These are phyloP conservation scores for Pogoniulus pusillus DNA, from an alignment of 2,797 vertebrate genomes.

Conservation along the genomic window DNA sequence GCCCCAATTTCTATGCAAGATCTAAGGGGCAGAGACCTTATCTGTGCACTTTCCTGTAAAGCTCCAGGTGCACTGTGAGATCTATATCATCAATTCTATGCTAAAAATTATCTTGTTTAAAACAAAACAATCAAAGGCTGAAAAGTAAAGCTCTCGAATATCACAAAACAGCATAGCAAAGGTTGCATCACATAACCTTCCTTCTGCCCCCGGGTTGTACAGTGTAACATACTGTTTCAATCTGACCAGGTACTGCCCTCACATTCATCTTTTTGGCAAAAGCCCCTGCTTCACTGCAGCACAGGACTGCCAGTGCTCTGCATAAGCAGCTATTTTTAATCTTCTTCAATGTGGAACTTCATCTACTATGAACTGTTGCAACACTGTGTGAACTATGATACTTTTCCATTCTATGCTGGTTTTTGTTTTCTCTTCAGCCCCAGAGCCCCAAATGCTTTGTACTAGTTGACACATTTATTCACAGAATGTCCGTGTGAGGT, in stretches of 20 bases:
- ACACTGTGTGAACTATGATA: not conserved
- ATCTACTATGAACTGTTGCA: not conserved
- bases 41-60: constrained; percentile 34
- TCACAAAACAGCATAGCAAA: not conserved
- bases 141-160: constrained; percentile 28
- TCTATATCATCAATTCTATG: constrained; percentile 33
- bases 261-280: constrained; percentile 41
- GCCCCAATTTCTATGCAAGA: not conserved
- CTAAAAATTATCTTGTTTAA: constrained; percentile 36
- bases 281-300: constrained; percentile 22
- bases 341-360: not conserved
- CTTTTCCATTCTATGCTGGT: not conserved
- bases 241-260: constrained; percentile 54
- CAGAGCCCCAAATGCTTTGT: not conserved
- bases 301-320: not conserved
- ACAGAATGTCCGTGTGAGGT: not conserved
- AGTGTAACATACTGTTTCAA: not conserved
- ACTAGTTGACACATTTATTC: constrained; percentile 17
- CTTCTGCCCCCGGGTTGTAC: not conserved
- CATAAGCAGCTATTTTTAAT: constrained; percentile 58
- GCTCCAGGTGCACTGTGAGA: constrained; percentile 52
- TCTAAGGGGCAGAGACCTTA: constrained; percentile 44
- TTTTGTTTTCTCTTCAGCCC: not conserved
- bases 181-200: constrained; percentile 44
- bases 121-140: constrained; percentile 51